These are phyloP conservation scores for Phalloptychus januarius DNA, from an alignment of 2,797 vertebrate genomes.

Conservation along the genomic window DNA sequence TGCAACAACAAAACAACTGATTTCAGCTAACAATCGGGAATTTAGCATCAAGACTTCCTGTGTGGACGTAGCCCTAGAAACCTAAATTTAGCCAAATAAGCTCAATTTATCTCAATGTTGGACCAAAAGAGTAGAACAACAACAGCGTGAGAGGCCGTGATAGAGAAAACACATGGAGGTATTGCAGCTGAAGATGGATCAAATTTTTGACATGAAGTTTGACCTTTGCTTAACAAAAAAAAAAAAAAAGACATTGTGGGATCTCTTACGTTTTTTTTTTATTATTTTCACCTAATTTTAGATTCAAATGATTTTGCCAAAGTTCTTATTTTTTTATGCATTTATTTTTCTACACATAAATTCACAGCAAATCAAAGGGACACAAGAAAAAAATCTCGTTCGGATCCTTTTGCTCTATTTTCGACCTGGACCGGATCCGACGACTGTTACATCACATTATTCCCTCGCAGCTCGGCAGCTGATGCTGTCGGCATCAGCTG, in stretches of 20 bases:
- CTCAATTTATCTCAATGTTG: neutral
- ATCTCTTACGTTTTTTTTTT: neutral
- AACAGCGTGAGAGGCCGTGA: neutral
- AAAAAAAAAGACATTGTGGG: neutral
- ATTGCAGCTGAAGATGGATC: neutral
- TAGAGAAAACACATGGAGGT: neutral
- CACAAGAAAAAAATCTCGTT: neutral
- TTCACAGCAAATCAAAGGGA: neutral
- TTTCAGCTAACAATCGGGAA: too few relatives aligned
- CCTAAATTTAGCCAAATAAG: neutral
- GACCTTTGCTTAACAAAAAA: neutral
- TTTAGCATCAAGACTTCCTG: too few relatives aligned
- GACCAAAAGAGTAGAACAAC: too few relatives aligned
- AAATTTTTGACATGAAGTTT: neutral
- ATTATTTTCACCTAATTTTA: neutral
- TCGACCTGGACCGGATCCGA: neutral
- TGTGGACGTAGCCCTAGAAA: neutral
- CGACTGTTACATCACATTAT: neutral
- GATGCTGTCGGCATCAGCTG: conserved; percentile 17
- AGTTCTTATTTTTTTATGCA: neutral
- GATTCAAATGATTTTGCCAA: neutral
- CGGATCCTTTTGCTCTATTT: neutral
- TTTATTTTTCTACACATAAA: neutral
- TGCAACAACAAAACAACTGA: neutral
- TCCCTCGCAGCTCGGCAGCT: neutral